Base-by-base conservation (phyloP, 1,140 invertebrate species). In the Phocides pigmalion region DNA sequence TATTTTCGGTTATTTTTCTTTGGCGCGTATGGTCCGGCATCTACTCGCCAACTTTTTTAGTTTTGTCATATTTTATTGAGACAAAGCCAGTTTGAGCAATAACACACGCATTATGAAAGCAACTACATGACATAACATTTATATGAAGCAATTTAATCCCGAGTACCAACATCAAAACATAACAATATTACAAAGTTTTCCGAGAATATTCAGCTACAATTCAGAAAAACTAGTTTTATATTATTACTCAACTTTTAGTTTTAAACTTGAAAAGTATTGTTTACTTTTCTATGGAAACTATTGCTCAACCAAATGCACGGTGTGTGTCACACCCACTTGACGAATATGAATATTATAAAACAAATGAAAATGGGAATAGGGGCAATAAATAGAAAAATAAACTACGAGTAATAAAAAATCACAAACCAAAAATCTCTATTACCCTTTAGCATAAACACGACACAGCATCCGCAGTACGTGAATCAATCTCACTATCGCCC, bases 401-500 rank as follows among this genome's bases (percentile, higher is more conserved):
- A 32, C 20, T 9, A 15, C n/a, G n/a, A n/a, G n/a, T n/a, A n/a
- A 46, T 4, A n/a, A 17, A 50, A 32, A 32, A 15, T 12, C 22
- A 44, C 12, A 44, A 16, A 47, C 20, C 2, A 14, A 46, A 37
- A 53, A 5, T 15, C 8, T 20, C 20, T 15, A 41, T 39, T 28
- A 59, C 73, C 32, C 25, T 81, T 72, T 39, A 63, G 75, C 76
- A 82, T 87, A 68, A 66, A 39, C 39, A 42, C 62, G 46, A 66
- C 78, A 56, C 86, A 86, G 86, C 82, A 84, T 89, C 83, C 80
- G 79, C 80, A 82, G 68, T 73, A 79, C 69, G 80, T 81, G 82
- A 84, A 87, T 87, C 76, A 84, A 85, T 84, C 81, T 72, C 67
- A 54, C 41, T 17, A 15, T 68, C 56, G 19, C 59, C 62, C 49